Evolutionary conservation across 2,888 invertebrate genomes (phyloP).

Genomic region (Julus scandinavius): DNA sequence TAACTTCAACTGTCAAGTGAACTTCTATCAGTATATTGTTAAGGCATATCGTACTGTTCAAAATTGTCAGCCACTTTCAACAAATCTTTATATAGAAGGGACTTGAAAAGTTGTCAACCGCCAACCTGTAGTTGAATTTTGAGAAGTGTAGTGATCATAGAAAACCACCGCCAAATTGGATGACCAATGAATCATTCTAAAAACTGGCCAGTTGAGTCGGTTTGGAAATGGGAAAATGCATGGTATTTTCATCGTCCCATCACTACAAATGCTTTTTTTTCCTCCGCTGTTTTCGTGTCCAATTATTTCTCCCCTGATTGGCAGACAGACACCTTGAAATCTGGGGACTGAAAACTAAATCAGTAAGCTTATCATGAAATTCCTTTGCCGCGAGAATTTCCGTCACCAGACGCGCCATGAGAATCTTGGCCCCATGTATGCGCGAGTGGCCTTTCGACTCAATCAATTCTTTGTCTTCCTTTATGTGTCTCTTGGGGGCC

Average conservation of each 20-base stretch:
- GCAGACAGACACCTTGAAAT: slow-evolving; percentile 45
- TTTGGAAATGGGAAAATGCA: not conserved
- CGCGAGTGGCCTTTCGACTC: slow-evolving; percentile 49
- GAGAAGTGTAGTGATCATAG: too few relatives aligned
- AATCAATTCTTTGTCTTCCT: slow-evolving; percentile 50
- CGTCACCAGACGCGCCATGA: slow-evolving; percentile 26
- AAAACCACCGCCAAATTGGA: not conserved
- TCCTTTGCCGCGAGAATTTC: slow-evolving; percentile 21
- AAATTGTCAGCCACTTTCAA: too few relatives aligned
- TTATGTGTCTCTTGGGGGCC: slow-evolving; percentile 48
- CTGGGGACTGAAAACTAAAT: slow-evolving; percentile 45
- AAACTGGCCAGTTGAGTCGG: not conserved
- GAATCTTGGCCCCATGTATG: slow-evolving; percentile 24
- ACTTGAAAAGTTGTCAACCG: too few relatives aligned
- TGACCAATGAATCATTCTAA: not conserved
- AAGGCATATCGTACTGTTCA: too few relatives aligned
- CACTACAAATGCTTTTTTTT: not conserved
- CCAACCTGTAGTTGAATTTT: too few relatives aligned
- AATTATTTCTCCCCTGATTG: slow-evolving; percentile 41
- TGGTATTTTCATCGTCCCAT: not conserved
- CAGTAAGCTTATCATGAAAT: slow-evolving; percentile 46
- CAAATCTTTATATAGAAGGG: too few relatives aligned
- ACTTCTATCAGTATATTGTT: too few relatives aligned
- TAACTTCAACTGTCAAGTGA: too few relatives aligned
- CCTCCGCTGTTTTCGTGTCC: slow-evolving; percentile 16